Evolutionary conservation across 2,888 invertebrate species (phyloP).

Genomic region (Linyphia triangularis): DNA sequence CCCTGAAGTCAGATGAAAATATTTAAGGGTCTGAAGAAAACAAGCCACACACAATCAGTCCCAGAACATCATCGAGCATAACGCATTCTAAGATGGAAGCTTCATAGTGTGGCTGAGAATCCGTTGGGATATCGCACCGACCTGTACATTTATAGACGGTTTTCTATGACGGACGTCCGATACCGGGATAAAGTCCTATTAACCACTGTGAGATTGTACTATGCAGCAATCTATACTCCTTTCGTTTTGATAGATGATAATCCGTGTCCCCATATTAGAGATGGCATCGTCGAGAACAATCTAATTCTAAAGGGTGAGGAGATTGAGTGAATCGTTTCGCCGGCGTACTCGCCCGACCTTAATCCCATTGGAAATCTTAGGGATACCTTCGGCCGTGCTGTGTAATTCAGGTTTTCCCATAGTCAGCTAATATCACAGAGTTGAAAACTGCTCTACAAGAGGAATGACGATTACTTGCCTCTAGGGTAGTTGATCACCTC

Average conservation of each 20-base stretch:
- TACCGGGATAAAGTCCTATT: conserved; percentile 5
- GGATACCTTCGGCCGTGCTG: too few relatives aligned
- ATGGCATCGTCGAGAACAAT: neutral
- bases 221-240: neutral
- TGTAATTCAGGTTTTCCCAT: neutral
- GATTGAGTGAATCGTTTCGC: neutral
- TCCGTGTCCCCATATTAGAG: neutral
- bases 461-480: too few relatives aligned
- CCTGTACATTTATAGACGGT: neutral
- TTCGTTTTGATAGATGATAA: neutral
- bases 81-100: neutral
- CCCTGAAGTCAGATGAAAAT: neutral
- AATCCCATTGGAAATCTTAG: conserved; percentile 1
- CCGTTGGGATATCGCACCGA: neutral
- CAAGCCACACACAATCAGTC: too few relatives aligned
- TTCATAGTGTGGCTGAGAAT: neutral
- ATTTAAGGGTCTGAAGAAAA: neutral
- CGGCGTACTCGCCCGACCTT: neutral
- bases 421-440: neutral
- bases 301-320: neutral
- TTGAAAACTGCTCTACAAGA: neutral
- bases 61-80: neutral
- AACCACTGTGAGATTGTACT: neutral
- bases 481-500: too few relatives aligned
- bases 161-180: neutral